Evolutionary conservation across 2,797 vertebrate genomes (phyloP), one percentile per base, ranked within the genome.

Genomic region (Pitangus sulphuratus): DNA sequence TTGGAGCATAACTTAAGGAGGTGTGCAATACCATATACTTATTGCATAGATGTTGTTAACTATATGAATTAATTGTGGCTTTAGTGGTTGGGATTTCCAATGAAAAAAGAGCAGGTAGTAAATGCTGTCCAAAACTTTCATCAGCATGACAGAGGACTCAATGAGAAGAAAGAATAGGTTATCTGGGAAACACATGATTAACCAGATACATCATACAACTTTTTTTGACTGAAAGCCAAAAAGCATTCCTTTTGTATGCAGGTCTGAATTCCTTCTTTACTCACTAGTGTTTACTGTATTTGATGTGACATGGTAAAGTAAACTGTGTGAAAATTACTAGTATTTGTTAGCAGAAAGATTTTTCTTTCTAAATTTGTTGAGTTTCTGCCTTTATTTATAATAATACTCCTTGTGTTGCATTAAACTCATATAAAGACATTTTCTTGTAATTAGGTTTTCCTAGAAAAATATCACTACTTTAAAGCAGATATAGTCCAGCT

Each of bases 221-320:
- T 22, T 58, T 70, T 68, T 30, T 8, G 0, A 10, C 25, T 64
- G 48, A 71, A 84, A 76, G 5, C 5, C 47, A n/a, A 30, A 71
- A 91, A n/a, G 1, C 11, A 35, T 62, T 78, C 21, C 12, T 56
- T 45, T 31, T 40, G 10, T 8, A 20, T 53, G 8, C 19, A 39
- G 40, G 15, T 11, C 44, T 74, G 35, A 22, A 50, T 50, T 33
- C 10, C 9, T 53, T 14, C 33, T 87, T 66, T 44, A 37, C 2
- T 6, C 9, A 12, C 13, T 42, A 20, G 3, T 2, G 1, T 65
- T 78, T 83, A 15, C 22, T 1, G 0, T 44, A 19, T 37, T 76
- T 76, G 16, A 28, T n/a, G 17, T 15, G 28, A 87, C 78, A 33
- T 21, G 6, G 40, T 45, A 12, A 48, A 40, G 21, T 3, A 83